phyloP scores from a whole-genome alignment of 2,113 vertebrate genomes.

The Dascyllus trimaculatus region DNA sequence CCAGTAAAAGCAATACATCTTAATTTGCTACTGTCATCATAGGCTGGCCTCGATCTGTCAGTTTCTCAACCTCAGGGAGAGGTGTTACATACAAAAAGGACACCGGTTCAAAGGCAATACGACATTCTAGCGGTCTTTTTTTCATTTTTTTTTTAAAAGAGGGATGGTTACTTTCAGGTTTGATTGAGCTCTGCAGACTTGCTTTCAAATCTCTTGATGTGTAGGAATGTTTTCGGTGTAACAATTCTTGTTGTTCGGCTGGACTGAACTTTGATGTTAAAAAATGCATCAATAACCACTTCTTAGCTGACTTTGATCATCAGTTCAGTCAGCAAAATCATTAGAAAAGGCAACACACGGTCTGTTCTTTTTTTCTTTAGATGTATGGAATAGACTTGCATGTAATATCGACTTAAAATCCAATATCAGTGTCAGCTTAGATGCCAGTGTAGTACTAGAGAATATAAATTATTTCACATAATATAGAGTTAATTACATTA shows the following conservation, averaged over 20 bases:
- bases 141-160: constrained; percentile 18
- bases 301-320: constrained; percentile 10
- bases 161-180: constrained; percentile 7
- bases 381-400: too few relatives aligned
- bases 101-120: constrained; percentile 71
- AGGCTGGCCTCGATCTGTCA: constrained; percentile 78
- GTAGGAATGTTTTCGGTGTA: neutral
- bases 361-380: neutral
- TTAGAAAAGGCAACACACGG: neutral
- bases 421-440: neutral
- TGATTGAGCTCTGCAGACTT: constrained; percentile 26
- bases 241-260: neutral
- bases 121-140: constrained; percentile 26
- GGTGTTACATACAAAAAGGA: constrained; percentile 66
- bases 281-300: neutral
- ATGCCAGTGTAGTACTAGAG: neutral
- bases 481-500: too few relatives aligned
- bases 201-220: constrained; percentile 19
- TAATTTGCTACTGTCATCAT: constrained; percentile 77
- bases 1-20: constrained; percentile 75
- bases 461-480: too few relatives aligned
- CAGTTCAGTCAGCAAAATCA: neutral
- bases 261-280: constrained; percentile 26
- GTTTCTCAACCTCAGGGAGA: constrained; percentile 69
- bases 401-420: neutral